These are phyloP conservation scores for Euwallacea fornicatus DNA, from an alignment of 1,140 invertebrate species.

Conservation along the genomic window DNA sequence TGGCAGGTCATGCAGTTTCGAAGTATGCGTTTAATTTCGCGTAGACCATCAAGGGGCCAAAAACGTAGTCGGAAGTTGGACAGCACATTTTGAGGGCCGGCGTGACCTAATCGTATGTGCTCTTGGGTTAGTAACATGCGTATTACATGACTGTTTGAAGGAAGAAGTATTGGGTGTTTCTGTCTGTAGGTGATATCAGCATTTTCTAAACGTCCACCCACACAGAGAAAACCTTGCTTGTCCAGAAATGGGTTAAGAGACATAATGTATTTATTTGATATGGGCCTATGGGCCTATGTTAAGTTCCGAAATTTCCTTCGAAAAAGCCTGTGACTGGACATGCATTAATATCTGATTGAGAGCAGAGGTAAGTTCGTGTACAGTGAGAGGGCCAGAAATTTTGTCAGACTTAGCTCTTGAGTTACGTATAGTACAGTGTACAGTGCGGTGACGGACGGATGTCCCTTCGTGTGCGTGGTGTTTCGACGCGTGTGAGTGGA, in stretches of 20 bases:
- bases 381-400: too few species aligned
- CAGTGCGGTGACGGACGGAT: too few species aligned
- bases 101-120: constrained; percentile 34
- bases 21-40: constrained; percentile 8
- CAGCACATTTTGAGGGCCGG: constrained; percentile 18
- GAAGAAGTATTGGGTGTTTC: constrained; percentile 39
- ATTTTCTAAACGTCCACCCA: constrained; percentile 49
- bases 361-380: too few species aligned
- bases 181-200: constrained; percentile 31
- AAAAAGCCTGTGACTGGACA: too few species aligned
- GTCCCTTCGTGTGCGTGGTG: too few species aligned
- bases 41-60: constrained; percentile 7
- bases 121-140: constrained; percentile 29
- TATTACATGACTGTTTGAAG: constrained; percentile 22
- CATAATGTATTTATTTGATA: constrained; percentile 25
- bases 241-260: constrained; percentile 51
- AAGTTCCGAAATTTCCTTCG: background rate
- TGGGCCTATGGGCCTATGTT: background rate
- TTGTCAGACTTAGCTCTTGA: too few species aligned
- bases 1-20: constrained; percentile 25
- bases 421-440: too few species aligned
- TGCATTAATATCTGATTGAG: too few species aligned
- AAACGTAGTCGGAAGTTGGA: constrained; percentile 7
- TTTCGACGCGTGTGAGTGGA: too few species aligned
- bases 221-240: constrained; percentile 47